Evolutionary conservation across 2,113 vertebrate species (phyloP).

Genomic region (Orcinus orca): DNA sequence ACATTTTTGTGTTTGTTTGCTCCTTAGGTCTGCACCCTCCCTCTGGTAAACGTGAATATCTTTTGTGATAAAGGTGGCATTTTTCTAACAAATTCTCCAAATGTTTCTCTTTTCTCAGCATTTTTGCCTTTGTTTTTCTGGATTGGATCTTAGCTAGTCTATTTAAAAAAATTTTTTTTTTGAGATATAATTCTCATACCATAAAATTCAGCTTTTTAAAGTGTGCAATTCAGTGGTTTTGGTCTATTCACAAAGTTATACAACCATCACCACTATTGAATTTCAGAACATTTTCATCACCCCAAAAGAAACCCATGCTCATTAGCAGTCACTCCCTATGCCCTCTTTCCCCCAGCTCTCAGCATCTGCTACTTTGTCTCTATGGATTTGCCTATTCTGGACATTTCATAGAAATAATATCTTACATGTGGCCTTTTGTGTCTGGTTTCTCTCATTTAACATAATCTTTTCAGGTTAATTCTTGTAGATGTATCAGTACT

Average conservation of each 20-base stretch:
- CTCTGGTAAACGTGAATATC: background rate
- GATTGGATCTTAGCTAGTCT: background rate
- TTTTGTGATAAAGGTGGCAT: background rate
- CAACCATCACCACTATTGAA: background rate
- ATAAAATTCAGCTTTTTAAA: background rate
- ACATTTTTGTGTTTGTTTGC: background rate
- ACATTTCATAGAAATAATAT: background rate
- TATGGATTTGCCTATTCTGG: background rate
- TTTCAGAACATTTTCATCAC: background rate
- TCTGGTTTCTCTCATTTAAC: background rate
- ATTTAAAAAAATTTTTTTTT: background rate
- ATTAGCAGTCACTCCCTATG: background rate
- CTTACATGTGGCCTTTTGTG: background rate
- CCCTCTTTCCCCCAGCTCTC: background rate
- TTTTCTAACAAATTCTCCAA: background rate
- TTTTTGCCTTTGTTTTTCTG: constrained; percentile 12
- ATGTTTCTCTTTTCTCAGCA: background rate
- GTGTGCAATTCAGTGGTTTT: background rate
- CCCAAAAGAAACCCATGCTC: background rate
- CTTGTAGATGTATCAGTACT: background rate
- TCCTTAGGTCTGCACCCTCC: background rate
- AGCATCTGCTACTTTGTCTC: background rate
- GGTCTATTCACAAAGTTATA: background rate
- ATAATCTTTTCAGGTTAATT: background rate
- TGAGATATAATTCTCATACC: background rate